phyloP scores from a whole-genome alignment of 2,113 vertebrate species.

The Gobius niger region DNA sequence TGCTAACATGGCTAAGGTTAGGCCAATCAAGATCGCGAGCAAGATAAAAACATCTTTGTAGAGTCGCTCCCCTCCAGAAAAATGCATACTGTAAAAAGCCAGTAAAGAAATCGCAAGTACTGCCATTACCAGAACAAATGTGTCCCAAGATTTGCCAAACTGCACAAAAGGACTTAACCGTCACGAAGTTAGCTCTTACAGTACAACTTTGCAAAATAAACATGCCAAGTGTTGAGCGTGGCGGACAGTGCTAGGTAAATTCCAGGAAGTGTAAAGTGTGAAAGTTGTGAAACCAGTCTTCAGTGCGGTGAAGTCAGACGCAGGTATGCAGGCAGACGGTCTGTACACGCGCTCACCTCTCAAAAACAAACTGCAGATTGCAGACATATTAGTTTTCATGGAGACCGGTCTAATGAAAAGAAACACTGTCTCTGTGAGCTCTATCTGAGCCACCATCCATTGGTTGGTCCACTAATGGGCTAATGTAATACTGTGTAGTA shows the following conservation, averaged over 20 bases:
- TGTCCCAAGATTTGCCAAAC: background rate
- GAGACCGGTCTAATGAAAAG: constrained; percentile 10
- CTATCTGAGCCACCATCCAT: constrained; percentile 2
- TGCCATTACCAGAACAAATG: background rate
- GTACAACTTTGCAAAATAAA: background rate
- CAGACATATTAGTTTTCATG: background rate
- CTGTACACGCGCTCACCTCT: constrained; percentile 16
- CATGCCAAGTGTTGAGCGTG: background rate
- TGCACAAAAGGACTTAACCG: background rate
- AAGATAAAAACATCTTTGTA: too few relatives aligned
- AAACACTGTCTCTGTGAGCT: background rate
- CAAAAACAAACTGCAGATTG: background rate
- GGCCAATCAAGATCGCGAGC: too few relatives aligned
- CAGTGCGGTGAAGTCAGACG: background rate
- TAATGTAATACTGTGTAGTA: constrained; percentile 2
- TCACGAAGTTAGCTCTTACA: too few relatives aligned
- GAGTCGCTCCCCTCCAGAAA: too few relatives aligned
- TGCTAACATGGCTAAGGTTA: too few relatives aligned
- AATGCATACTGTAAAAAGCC: too few relatives aligned
- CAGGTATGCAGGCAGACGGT: constrained; percentile 11
- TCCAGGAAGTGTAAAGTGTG: constrained; percentile 24
- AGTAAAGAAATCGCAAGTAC: too few relatives aligned
- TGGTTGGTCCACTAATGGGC: background rate
- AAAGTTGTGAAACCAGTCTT: constrained; percentile 50
- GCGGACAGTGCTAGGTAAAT: constrained; percentile 9